Base-by-base conservation (phyloP, 1,140 invertebrate species). In the Drosophila micromelanica region DNA sequence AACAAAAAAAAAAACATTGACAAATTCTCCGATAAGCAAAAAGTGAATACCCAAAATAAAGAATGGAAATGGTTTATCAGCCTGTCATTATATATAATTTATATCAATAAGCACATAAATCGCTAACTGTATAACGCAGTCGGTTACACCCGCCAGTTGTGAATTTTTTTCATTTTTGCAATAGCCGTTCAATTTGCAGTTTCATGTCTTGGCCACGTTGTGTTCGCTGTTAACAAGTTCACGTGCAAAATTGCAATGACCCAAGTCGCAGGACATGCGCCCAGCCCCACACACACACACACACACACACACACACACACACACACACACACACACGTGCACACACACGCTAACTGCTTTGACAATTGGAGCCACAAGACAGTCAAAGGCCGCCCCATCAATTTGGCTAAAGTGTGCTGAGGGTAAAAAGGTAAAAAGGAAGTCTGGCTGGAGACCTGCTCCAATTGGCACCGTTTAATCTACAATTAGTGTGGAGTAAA, bases 221-320 rank as follows among this genome's bases (percentile, higher is more conserved):
- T 62, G 52, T 60, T 62, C 71, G 49, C 71, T 71, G 74, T 82
- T 82, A 82, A 82, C 79, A 74, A 78, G 74, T 78, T 81, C 79
- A 82, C 79, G 79, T 82, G 79, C 79, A 62, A 82, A 82, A 82
- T 82, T 78, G 79, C 74, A 82, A 78, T 82, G 79, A 78, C 60
- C 70, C 79, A 70, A 70, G 52, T 48, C 32, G 9, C n/a, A 62
- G 78, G 49, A 73, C 68, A 69, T 27, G 48, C 30, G 23, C n/a
- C 49, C 17, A n/a, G 40, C 3, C 42, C n/a, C n/a, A 46, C 27
- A 32, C n/a, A 32, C 48, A 27, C 12, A 32, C 27, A 27, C 43
- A 1, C 17, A 11, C 35, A 37, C 9, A 3, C 35, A 37, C 35
- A 52, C 46, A 52, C 20, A 42, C 23, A 42, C 45, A 49, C 20